Evolutionary conservation across 1,140 invertebrate genomes (phyloP).

Genomic region (Drosophila albomicans): DNA sequence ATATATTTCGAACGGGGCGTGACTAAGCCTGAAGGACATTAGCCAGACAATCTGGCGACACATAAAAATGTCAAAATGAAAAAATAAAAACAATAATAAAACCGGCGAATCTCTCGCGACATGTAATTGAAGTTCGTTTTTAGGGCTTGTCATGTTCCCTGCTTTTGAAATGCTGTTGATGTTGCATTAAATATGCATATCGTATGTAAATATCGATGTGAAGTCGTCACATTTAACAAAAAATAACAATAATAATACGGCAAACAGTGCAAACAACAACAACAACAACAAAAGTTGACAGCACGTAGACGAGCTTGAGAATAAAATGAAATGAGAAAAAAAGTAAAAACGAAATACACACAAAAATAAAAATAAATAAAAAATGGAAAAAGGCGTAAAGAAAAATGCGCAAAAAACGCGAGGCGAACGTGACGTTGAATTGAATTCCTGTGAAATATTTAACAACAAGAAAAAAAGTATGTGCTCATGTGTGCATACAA

Average conservation of each 20-base stretch:
- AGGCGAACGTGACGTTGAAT: constrained; percentile 72
- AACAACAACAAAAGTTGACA: constrained; percentile 38
- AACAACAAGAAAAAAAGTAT: constrained; percentile 27
- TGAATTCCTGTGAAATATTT: constrained; percentile 70
- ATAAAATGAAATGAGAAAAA: constrained; percentile 32
- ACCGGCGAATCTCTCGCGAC: constrained; percentile 32
- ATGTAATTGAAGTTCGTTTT: constrained; percentile 38
- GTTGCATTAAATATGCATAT: constrained; percentile 51
- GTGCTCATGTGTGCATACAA: constrained; percentile 14
- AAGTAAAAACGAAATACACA: constrained; percentile 40
- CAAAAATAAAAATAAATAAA: constrained; percentile 38
- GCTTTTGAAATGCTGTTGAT: constrained; percentile 39
- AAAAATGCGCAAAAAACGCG: constrained; percentile 56
- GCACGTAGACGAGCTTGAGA: constrained; percentile 55
- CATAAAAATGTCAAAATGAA: constrained; percentile 12
- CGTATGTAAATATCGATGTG: constrained; percentile 35
- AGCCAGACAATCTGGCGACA: constrained; percentile 40
- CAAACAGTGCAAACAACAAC: constrained; percentile 32
- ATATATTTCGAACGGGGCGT: constrained; percentile 11
- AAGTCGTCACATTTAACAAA: constrained; percentile 26
- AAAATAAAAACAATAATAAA: constrained; percentile 25
- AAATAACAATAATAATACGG: constrained; percentile 21
- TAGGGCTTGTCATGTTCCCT: constrained; percentile 27
- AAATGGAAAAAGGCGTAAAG: constrained; percentile 49
- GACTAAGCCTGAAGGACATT: constrained; percentile 13